Evolutionary conservation across 2,797 vertebrate genomes (phyloP).

Genomic region (Scyliorhinus canicula): DNA sequence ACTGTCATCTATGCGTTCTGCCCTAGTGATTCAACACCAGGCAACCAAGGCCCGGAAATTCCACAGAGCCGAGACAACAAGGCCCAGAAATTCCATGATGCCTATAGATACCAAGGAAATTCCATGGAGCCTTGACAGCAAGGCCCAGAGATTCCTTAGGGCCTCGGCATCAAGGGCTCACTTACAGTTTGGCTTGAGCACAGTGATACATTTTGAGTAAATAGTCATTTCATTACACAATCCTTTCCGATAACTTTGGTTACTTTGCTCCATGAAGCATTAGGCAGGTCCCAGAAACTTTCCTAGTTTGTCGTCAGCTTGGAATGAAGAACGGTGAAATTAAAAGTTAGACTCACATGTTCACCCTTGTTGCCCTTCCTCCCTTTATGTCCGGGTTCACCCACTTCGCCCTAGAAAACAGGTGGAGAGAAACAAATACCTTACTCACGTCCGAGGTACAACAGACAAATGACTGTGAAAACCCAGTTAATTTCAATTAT

Average conservation of each 20-base stretch:
- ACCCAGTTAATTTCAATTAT: background rate
- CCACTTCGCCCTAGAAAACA: slow-evolving; percentile 77
- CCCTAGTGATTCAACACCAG: too few species aligned
- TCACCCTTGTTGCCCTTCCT: slow-evolving; percentile 95
- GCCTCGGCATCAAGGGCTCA: background rate
- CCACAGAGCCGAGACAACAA: background rate
- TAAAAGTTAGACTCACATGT: slow-evolving; percentile 66
- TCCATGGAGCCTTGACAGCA: background rate
- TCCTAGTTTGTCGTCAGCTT: background rate
- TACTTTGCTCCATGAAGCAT: background rate
- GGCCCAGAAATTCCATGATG: background rate
- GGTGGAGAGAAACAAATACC: background rate
- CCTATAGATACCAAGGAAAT: background rate
- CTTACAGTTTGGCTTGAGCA: background rate
- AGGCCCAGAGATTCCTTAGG: background rate
- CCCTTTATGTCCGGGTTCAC: slow-evolving; percentile 93
- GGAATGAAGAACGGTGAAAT: background rate
- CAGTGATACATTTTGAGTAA: background rate
- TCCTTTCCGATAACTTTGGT: background rate
- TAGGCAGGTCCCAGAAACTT: background rate
- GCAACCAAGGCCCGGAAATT: background rate
- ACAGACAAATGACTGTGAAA: background rate
- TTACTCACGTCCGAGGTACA: background rate
- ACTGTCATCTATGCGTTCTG: too few species aligned
- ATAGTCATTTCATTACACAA: background rate